phyloP scores from a whole-genome alignment of 2,113 vertebrate species.

The Casuarius casuarius region DNA sequence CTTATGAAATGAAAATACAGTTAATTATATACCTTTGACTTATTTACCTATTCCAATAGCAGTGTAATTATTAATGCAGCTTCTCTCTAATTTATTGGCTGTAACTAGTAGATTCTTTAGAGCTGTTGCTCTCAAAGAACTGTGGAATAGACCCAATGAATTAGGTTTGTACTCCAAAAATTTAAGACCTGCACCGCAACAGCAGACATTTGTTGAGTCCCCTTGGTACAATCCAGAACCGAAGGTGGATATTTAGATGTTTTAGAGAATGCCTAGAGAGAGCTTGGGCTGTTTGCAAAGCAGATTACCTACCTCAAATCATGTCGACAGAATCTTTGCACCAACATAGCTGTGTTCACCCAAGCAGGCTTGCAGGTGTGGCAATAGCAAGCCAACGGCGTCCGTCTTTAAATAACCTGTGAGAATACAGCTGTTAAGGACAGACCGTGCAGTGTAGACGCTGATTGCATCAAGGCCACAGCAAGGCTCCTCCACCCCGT shows the following conservation, averaged over 20 bases:
- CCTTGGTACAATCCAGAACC: neutral
- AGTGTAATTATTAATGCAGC: conserved; percentile 60
- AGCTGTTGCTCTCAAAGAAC: neutral
- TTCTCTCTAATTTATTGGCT: neutral
- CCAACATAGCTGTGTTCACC: neutral
- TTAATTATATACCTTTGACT: conserved; percentile 58
- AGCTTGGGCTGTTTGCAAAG: neutral
- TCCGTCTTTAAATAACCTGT: neutral
- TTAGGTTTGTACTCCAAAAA: neutral
- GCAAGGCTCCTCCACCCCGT: neutral
- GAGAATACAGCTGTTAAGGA: neutral
- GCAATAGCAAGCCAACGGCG: neutral
- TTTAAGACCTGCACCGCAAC: neutral
- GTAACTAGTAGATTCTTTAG: neutral
- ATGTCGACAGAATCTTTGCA: neutral
- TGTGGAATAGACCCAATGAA: neutral
- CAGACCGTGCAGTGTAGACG: neutral
- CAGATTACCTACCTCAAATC: neutral
- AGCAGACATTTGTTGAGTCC: neutral
- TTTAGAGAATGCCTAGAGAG: neutral
- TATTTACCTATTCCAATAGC: conserved; percentile 72
- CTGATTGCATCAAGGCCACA: neutral
- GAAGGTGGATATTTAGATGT: neutral
- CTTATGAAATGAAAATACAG: conserved; percentile 36
- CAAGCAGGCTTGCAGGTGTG: neutral